phyloP scores from a whole-genome alignment of 2,888 invertebrate genomes.

The Xanthorhoe spadicearia region DNA sequence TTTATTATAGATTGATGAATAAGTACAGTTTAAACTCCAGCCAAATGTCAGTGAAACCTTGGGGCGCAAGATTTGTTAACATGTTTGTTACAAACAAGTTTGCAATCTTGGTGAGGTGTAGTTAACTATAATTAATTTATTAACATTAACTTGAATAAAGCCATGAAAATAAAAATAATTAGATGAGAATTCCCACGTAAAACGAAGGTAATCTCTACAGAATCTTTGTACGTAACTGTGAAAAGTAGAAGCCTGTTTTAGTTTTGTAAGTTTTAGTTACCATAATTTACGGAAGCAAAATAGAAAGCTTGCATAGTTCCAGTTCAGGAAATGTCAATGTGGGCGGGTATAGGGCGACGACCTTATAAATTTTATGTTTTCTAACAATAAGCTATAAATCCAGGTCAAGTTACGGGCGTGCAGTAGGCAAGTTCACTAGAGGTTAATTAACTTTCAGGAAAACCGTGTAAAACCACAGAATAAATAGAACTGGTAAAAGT shows the following conservation, averaged over 20 bases:
- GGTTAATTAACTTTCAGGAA: constrained; percentile 46
- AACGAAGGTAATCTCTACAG: no score
- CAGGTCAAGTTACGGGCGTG: constrained; percentile 51
- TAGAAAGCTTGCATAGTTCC: constrained; percentile 37
- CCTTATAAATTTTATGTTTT: constrained; percentile 62
- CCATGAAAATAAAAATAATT: no score
- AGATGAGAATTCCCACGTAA: no score
- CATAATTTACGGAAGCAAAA: constrained; percentile 16
- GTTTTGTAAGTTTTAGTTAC: constrained; percentile 2
- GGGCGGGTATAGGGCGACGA: constrained; percentile 53
- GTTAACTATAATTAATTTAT: no score
- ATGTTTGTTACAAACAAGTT: no score
- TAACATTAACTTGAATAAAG: no score
- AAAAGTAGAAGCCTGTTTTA: not conserved
- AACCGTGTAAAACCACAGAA: constrained; percentile 10
- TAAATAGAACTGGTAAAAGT: constrained; percentile 6
- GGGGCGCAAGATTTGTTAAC: no score
- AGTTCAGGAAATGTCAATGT: constrained; percentile 48
- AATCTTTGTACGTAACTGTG: no score
- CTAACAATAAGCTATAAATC: constrained; percentile 67
- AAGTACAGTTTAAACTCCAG: no score
- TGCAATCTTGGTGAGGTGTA: no score
- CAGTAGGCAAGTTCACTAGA: constrained; percentile 50
- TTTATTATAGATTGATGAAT: no score
- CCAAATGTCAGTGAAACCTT: no score